phyloP scores from a whole-genome alignment of 2,888 invertebrate genomes.

The Theodoxus fluviatilis region DNA sequence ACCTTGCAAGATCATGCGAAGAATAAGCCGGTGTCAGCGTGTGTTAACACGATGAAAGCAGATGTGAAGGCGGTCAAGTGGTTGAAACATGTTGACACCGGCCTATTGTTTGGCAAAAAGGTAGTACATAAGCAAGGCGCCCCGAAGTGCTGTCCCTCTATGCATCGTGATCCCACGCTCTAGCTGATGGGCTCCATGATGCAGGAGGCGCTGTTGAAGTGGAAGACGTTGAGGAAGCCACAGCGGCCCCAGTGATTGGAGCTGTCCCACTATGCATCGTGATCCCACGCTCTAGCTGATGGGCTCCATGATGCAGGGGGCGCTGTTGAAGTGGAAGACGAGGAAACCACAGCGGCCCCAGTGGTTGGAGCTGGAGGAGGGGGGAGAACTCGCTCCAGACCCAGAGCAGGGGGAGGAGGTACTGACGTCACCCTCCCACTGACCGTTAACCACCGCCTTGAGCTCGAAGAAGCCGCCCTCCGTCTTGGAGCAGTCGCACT shows the following conservation, averaged over 20 bases:
- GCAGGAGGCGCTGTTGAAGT: conserved; percentile 48
- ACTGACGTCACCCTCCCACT: conserved; percentile 61
- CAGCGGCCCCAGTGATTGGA: conserved; percentile 65
- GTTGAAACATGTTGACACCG: too few species aligned
- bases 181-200: conserved; percentile 38
- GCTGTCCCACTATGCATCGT: too few species aligned
- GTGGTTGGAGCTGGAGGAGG: conserved; percentile 58
- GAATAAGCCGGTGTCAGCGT: too few species aligned
- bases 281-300: too few species aligned
- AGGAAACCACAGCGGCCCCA: conserved; percentile 64
- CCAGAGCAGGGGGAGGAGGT: conserved; percentile 49
- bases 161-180: too few species aligned
- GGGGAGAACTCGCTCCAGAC: conserved; percentile 37
- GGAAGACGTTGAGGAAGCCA: conserved; percentile 64
- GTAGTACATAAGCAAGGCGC: too few species aligned
- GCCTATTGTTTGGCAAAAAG: too few species aligned
- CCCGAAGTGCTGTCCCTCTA: too few species aligned
- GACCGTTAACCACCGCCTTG: conserved; percentile 55
- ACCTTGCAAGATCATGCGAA: too few species aligned
- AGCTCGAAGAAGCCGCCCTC: conserved; percentile 65
- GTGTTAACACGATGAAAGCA: too few species aligned
- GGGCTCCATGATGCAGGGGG: conserved; percentile 41
- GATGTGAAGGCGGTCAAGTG: too few species aligned
- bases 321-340: conserved; percentile 57
- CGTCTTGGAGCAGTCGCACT: not conserved